phyloP scores from a whole-genome alignment of 2,797 vertebrate genomes.

The Sciaenops ocellatus region DNA sequence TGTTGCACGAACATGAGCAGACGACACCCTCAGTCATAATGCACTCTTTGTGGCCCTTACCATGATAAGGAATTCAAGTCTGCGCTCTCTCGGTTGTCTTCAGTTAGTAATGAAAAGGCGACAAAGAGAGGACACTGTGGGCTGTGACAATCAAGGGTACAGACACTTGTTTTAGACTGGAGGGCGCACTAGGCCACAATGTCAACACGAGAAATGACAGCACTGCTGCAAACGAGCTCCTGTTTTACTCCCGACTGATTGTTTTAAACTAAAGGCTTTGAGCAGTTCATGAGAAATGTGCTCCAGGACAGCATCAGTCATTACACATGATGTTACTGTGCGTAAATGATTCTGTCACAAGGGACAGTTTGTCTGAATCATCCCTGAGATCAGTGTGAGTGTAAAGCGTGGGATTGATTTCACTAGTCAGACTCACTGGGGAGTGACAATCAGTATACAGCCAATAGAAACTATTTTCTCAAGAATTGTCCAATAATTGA shows the following conservation, averaged over 20 bases:
- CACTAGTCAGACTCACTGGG: background rate
- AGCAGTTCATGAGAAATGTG: conserved; percentile 6
- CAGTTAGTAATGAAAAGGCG: background rate
- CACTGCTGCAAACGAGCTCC: background rate
- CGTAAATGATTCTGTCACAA: background rate
- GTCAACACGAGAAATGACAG: conserved; percentile 1
- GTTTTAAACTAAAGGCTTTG: background rate
- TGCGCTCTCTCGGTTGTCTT: conserved; percentile 1
- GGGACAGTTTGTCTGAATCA: conserved; percentile 10
- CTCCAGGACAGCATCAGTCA: conserved; percentile 12
- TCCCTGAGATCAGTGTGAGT: background rate
- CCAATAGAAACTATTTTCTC: background rate
- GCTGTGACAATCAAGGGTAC: background rate
- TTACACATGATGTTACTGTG: conserved; percentile 2
- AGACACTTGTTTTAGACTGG: background rate
- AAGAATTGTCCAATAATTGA: background rate
- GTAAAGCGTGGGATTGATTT: conserved; percentile 11
- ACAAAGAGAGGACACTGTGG: background rate
- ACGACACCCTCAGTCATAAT: background rate
- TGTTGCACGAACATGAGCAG: background rate
- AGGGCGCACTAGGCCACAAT: background rate
- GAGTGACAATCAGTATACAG: background rate
- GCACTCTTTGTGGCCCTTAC: background rate
- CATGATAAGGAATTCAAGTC: background rate
- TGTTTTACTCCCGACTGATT: background rate